Conservation (phyloP, 2,888 invertebrate species). For the Lathronympha strigana region DNA sequence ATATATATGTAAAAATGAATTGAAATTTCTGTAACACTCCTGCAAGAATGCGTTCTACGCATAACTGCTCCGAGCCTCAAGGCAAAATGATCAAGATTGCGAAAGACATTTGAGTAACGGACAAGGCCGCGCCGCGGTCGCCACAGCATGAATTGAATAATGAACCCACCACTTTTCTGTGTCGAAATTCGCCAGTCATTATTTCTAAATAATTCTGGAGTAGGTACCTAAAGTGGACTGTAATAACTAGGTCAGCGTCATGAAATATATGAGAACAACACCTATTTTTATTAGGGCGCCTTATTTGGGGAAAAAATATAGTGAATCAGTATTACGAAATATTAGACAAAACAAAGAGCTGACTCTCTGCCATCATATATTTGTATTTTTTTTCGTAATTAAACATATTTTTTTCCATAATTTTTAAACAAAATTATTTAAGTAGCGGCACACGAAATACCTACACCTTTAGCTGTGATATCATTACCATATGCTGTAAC, state of each 20-base stretch:
- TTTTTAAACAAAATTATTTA: too few species aligned
- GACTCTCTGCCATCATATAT: too few species aligned
- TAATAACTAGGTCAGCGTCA: slow-evolving; percentile 25
- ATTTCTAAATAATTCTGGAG: slow-evolving; percentile 53
- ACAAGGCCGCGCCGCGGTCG: slow-evolving; percentile 35
- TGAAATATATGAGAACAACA: not conserved
- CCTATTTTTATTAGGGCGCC: not conserved
- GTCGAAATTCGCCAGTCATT: slow-evolving; percentile 56
- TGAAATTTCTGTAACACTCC: too few species aligned
- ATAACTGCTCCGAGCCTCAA: too few species aligned
- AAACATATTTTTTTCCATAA: too few species aligned
- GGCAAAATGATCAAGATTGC: slow-evolving; percentile 31
- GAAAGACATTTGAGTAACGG: slow-evolving; percentile 30
- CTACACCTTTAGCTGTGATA: too few species aligned
- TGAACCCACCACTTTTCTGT: slow-evolving; percentile 51
- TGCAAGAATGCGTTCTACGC: too few species aligned
- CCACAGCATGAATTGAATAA: slow-evolving; percentile 53
- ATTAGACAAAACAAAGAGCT: not conserved
- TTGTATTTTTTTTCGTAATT: too few species aligned
- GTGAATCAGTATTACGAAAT: too few species aligned
- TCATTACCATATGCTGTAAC: too few species aligned
- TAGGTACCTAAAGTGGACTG: slow-evolving; percentile 41
- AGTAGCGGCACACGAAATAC: too few species aligned
- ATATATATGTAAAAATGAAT: not conserved
- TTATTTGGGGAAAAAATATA: too few species aligned